Percentiles rank a stretch among this genome's conserved stretches.
Evolutionary conservation across 2,888 invertebrate genomes (phyloP).

Genomic region (Rotaria sp.): DNA sequence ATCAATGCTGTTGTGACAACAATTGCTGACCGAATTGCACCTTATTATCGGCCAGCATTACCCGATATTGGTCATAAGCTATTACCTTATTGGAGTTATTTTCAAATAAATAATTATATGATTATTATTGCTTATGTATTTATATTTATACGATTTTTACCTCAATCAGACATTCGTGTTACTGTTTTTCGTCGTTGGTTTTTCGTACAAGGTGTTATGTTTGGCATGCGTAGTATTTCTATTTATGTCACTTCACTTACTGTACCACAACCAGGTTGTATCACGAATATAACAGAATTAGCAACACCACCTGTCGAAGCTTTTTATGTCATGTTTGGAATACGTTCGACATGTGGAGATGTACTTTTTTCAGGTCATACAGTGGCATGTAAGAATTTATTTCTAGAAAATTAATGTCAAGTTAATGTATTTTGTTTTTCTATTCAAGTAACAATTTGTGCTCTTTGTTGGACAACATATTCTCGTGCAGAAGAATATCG

Average conservation of each 20-base stretch:
- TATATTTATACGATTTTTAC: background rate
- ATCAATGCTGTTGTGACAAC: background rate
- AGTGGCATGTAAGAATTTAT: background rate
- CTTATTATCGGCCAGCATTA: background rate
- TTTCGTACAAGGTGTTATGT: background rate
- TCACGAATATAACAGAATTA: background rate
- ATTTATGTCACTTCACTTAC: background rate
- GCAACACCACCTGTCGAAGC: background rate
- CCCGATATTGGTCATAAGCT: background rate
- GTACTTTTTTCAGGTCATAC: background rate
- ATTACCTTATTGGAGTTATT: background rate
- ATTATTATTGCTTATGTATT: background rate
- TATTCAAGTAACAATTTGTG: background rate
- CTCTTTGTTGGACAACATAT: constrained; percentile 13
- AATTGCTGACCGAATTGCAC: background rate
- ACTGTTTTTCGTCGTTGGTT: background rate
- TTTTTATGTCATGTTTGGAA: background rate
- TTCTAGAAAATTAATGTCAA: background rate
- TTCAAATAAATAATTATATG: background rate
- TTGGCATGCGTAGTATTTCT: background rate
- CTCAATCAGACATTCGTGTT: background rate
- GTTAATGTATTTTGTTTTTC: background rate
- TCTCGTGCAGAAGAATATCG: background rate
- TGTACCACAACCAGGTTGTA: background rate
- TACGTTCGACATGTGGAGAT: background rate